Base-by-base conservation (phyloP, 1,140 invertebrate genomes). In the Hestina assimilis region DNA sequence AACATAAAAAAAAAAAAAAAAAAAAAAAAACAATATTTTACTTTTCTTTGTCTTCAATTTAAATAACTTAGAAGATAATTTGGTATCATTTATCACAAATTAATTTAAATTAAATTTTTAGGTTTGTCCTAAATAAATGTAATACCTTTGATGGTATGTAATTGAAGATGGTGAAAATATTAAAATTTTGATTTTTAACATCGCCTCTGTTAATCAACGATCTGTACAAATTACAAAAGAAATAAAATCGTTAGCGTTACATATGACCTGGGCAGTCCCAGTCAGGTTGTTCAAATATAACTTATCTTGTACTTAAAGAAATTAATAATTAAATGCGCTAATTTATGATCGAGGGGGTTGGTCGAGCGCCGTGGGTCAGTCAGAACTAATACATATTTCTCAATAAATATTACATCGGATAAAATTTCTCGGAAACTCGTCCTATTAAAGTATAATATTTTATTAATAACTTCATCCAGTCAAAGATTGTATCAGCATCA, bases 261-360 rank as follows among this genome's bases (percentile, higher is more conserved):
- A 81, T 82, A 83, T 81, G 80, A 83, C 74, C 74, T 74, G 78
- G 74, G 76, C 79, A 77, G 75, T 65, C 45, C 65, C 66, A 73
- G 72, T 77, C 80, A 83, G 79, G 77, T 83, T 82, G 79, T 83
- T 74, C 77, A 83, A 83, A 85, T 85, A 83, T 85, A 83, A 80
- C 77, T 80, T 77, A 74, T 73, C 76, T 82, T 59, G 69, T 77
- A 80, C 73, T 79, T 79, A 75, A 79, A 81, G 75, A 81, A 78
- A 86, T 83, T 86, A 76, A 79, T 83, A 83, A 83, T 86, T 86
- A 86, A 83, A 76, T 83, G 66, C 61, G 69, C 67, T 77, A 86
- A 86, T 83, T 83, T 86, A 86, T 82, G 66, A 33, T 14, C 52
- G 41, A 43, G 69, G n/a, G 69, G 61, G 48, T 45, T 59, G 62